Percentiles rank a stretch among this genome's conserved stretches.
Conservation (phyloP, 2,113 vertebrate species). For the Podarcis cretensis region DNA sequence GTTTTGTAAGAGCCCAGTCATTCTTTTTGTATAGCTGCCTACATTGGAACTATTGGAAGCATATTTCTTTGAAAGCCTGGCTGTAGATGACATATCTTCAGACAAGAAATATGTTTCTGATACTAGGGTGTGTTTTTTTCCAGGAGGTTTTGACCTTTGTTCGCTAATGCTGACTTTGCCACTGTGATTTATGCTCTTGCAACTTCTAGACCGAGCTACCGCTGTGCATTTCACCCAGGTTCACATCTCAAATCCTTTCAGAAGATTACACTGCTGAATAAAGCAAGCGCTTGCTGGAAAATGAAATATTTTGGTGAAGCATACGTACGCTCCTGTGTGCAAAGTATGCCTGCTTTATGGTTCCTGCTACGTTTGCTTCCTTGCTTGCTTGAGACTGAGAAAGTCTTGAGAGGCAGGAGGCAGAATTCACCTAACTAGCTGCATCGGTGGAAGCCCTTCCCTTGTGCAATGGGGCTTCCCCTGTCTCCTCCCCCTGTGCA, state of each 20-base stretch:
- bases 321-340: background rate
- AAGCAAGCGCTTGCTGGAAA: background rate
- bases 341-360: background rate
- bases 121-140: background rate
- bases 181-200: constrained; percentile 14
- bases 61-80: constrained; percentile 36
- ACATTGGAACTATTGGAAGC: constrained; percentile 37
- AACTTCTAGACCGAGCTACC: background rate
- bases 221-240: background rate
- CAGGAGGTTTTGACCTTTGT: constrained; percentile 4
- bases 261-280: background rate
- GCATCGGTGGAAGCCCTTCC: too few species aligned
- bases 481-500: too few species aligned
- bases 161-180: constrained; percentile 3
- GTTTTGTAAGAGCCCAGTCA: background rate
- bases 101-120: constrained; percentile 53
- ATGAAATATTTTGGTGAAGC: background rate
- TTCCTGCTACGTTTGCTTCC: background rate
- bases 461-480: too few species aligned
- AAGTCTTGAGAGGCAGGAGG: background rate
- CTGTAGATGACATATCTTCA: constrained; percentile 67
- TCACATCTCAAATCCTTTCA: constrained; percentile 2
- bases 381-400: background rate
- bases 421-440: too few species aligned
- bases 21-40: constrained; percentile 38